Evolutionary conservation across 2,113 vertebrate species (phyloP).

Genomic region (Xenopus laevis): DNA sequence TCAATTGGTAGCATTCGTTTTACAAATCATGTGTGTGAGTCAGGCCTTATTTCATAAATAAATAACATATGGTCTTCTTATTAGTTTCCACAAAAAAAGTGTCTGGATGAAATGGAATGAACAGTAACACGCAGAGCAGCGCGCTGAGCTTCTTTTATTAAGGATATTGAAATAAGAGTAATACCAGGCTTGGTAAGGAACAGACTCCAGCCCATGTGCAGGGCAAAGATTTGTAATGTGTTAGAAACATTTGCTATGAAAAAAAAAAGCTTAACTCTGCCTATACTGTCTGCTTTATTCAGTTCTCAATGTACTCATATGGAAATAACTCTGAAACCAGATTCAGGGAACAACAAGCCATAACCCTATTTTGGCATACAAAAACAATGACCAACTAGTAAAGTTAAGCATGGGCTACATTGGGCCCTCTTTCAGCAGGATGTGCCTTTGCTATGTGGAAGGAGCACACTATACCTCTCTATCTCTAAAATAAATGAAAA

Average conservation of each 20-base stretch:
- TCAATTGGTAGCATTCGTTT: slow-evolving; percentile 42
- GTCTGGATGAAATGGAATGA: slow-evolving; percentile 19
- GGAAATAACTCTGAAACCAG: too few relatives aligned
- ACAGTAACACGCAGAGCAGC: slow-evolving; percentile 19
- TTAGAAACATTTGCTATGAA: background rate
- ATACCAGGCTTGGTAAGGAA: background rate
- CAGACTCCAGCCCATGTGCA: background rate
- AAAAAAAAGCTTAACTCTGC: too few relatives aligned
- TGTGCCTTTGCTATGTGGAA: too few relatives aligned
- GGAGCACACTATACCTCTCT: too few relatives aligned
- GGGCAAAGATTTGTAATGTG: background rate
- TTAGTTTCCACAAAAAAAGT: slow-evolving; percentile 21
- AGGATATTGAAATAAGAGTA: slow-evolving; percentile 10
- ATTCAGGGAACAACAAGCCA: too few relatives aligned
- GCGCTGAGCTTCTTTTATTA: background rate
- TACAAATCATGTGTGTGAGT: slow-evolving; percentile 38
- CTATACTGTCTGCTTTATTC: too few relatives aligned
- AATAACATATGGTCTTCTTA: slow-evolving; percentile 41
- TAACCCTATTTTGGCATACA: too few relatives aligned
- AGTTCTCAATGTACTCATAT: too few relatives aligned
- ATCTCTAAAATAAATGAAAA: too few relatives aligned
- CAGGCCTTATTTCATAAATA: slow-evolving; percentile 40
- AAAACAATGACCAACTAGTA: too few relatives aligned
- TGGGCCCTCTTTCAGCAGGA: too few relatives aligned
- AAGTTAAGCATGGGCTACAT: too few relatives aligned